Evolutionary conservation across 1,140 invertebrate genomes (phyloP), one percentile per base, ranked within the genome.

Genomic region (Drosophila ohnishii): DNA sequence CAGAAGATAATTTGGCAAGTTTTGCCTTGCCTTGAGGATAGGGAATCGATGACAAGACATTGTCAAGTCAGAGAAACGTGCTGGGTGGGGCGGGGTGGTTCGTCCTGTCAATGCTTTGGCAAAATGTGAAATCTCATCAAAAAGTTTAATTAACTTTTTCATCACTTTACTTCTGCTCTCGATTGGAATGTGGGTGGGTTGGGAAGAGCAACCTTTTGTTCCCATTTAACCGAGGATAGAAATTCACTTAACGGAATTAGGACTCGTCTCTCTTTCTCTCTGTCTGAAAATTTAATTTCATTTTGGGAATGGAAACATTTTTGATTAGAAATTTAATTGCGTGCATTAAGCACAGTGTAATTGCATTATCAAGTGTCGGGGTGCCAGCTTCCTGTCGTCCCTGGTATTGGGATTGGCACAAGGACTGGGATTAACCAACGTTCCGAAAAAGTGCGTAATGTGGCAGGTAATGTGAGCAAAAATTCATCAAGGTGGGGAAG

Each of bases 71-170:
- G n/a, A 19, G 51, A 44, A 22, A 71, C 40, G 34, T 47, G 34
- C 25, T 45, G 16, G 25, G 14, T 3, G 6, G 7, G 13, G 28
- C 2, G 10, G 13, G 19, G 61, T 58, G 72, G 56, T 22, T 56
- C 47, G 63, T 66, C 63, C 75, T 77, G 66, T 78, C 75, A 78
- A 78, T 71, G 75, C 60, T 75, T 58, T 80, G 77, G 63, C 63
- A 51, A 85, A 80, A 77, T 85, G 78, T 80, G 62, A 82, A 87
- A 87, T 87, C 83, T 88, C 83, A 87, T 87, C 83, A 87, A 87
- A 88, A 87, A 87, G 83, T 87, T 87, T 87, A 87, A 87, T 87
- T 87, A 87, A 87, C 80, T 87, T 87, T 87, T 87, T 88, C 83
- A 87, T 87, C 83, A 88, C 84, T 88, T 87, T 80, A 80, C 73